Conservation (phyloP, 2,113 vertebrate genomes). For the Leptocoma aspasia region DNA sequence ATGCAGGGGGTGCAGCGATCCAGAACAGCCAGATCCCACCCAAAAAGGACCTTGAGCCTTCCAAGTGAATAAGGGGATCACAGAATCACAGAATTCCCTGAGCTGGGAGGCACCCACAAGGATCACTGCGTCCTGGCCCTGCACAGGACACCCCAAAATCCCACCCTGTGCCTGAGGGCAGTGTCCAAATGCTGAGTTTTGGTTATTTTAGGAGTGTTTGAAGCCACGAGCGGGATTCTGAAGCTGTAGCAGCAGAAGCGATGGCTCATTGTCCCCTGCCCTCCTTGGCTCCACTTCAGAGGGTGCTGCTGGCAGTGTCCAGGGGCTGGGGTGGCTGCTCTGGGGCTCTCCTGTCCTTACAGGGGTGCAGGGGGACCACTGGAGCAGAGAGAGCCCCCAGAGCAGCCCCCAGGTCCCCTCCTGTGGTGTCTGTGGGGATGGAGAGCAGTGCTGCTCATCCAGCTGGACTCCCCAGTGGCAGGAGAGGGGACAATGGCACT, state of each 20-base stretch:
- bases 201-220: not conserved
- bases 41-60: not conserved
- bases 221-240: not conserved
- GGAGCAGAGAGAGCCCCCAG: not conserved
- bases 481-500: not conserved
- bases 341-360: not conserved
- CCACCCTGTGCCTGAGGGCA: not conserved
- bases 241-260: not conserved
- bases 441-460: not conserved
- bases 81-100: not conserved
- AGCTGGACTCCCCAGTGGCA: not conserved
- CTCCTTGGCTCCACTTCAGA: not conserved
- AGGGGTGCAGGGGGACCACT: not conserved
- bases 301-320: not conserved
- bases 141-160: not conserved
- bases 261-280: not conserved
- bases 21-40: not conserved
- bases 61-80: accelerated
- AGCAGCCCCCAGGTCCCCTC: not conserved
- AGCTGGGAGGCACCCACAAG: not conserved
- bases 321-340: not conserved
- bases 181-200: not conserved
- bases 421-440: accelerated
- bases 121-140: not conserved
- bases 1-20: not conserved